Evolutionary conservation across 2,888 invertebrate genomes (phyloP).

Genomic region (Lysandra bellargus): DNA sequence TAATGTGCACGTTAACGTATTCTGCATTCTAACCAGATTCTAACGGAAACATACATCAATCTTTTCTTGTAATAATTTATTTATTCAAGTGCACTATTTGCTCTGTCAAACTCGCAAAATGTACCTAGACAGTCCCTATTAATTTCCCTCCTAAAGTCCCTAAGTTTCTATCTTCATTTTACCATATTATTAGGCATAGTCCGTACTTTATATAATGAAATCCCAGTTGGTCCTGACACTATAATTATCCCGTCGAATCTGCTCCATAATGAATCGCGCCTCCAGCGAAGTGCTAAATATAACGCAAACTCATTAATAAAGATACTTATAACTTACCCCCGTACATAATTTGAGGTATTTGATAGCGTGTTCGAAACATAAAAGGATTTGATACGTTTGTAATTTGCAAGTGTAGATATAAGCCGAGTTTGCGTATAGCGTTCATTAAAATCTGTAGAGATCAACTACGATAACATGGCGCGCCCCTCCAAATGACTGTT

Average conservation of each 20-base stretch:
- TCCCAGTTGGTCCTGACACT: constrained; percentile 28
- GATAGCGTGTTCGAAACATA: neutral
- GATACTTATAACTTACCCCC: neutral
- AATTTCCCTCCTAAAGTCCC: no score
- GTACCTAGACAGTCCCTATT: neutral
- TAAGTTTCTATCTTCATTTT: neutral
- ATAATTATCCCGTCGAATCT: constrained; percentile 26
- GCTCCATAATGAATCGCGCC: constrained; percentile 27
- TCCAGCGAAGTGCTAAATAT: constrained; percentile 29
- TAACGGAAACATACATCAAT: no score
- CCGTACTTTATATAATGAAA: neutral
- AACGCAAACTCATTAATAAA: constrained; percentile 25
- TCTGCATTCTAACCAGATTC: no score
- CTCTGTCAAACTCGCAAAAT: no score
- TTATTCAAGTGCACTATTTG: no score
- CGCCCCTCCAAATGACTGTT: no score
- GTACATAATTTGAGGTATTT: neutral
- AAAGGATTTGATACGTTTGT: neutral
- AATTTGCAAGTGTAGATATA: neutral
- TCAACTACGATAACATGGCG: no score
- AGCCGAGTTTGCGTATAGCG: neutral
- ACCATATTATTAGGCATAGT: constrained; percentile 29
- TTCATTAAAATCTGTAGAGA: no score
- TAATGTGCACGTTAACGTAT: no score
- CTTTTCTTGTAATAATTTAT: no score